Base-by-base conservation (phyloP, 2,113 vertebrate species). In the Dipodomys merriami region DNA sequence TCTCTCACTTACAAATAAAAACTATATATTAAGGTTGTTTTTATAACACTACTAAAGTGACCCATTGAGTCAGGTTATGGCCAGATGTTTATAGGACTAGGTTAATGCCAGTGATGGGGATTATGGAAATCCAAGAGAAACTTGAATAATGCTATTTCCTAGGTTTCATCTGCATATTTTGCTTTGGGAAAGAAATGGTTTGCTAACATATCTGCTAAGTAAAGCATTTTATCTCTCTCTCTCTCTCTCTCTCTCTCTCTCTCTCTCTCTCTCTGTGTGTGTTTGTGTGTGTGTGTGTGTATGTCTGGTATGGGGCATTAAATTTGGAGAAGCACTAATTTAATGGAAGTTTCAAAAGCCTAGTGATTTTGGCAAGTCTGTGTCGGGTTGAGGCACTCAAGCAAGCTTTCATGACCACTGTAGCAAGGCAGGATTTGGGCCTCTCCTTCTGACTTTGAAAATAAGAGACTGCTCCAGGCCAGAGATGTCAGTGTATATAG, bases 401-500 rank as follows among this genome's bases (percentile, higher is more conserved):
- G 49, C 30, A 27, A 64, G 67, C 69, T 90, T 94, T 92, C 77
- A 46, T 53, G 67, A 78, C 60, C 87, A 62, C 53, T 69, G 46
- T 60, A 77, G 87, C 69, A 87, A 91, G 65, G 53, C 77, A 92
- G 91, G 84, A 86, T 91, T 93, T 85, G 95, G 85, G 81, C 57
- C 64, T 95, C 79, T 96, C 89, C 44, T 82, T 93, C 78, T 95
- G 94, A 89, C 94, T 97, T 96, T 95, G 87, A 95, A 95, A 94
- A 95, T 68, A 57, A 1, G 79, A 91, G 88, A 88, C 91, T 91
- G 95, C 95, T 97, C 74, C 88, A 90, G 96, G 96, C 96, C 97
- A 96, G 94, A 96, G 90, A 95, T 95, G 96, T 96, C 95, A 97
- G 95, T 91, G 87, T 96, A 95, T 97, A 93, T 95, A 96, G 95